Evolutionary conservation across 23 tunicate genomes (phyloP).

Genomic region (Aplidium turbinatum): DNA sequence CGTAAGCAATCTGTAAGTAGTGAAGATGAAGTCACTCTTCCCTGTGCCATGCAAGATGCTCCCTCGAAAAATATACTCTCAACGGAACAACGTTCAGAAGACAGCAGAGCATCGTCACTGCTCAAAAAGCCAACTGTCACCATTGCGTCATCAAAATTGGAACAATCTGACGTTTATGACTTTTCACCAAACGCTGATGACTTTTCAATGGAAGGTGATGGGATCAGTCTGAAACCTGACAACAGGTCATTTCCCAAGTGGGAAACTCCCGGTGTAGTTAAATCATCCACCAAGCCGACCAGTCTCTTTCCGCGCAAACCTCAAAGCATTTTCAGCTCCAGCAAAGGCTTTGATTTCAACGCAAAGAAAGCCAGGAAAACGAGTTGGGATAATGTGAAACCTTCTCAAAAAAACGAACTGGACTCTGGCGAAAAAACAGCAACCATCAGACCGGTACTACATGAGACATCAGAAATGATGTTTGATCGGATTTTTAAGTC

Average conservation of each 20-base stretch:
- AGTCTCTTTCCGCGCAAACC: constrained; percentile 33
- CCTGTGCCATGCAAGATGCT: neutral
- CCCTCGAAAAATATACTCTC: neutral
- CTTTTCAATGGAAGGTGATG: constrained; percentile 34
- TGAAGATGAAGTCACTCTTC: constrained; percentile 10
- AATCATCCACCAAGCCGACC: constrained; percentile 1
- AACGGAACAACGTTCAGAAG: neutral
- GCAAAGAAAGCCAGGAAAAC: constrained; percentile 22
- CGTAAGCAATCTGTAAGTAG: constrained; percentile 4
- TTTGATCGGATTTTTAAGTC: constrained; percentile 59
- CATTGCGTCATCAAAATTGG: neutral
- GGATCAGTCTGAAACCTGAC: constrained; percentile 67
- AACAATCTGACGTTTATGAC: constrained; percentile 68
- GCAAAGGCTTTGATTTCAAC: neutral
- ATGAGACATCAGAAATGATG: constrained; percentile 64
- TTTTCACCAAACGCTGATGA: constrained; percentile 73
- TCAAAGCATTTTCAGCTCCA: neutral
- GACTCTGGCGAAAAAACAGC: constrained; percentile 14
- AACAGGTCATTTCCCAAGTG: constrained; percentile 16
- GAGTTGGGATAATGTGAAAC: constrained; percentile 1
- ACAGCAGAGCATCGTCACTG: neutral
- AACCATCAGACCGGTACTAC: constrained; percentile 29
- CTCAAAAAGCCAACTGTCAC: neutral
- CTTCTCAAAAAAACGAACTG: neutral
- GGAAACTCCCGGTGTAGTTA: constrained; percentile 1